Evolutionary conservation across 2,113 vertebrate genomes (phyloP).

Genomic region (Stegastes partitus): DNA sequence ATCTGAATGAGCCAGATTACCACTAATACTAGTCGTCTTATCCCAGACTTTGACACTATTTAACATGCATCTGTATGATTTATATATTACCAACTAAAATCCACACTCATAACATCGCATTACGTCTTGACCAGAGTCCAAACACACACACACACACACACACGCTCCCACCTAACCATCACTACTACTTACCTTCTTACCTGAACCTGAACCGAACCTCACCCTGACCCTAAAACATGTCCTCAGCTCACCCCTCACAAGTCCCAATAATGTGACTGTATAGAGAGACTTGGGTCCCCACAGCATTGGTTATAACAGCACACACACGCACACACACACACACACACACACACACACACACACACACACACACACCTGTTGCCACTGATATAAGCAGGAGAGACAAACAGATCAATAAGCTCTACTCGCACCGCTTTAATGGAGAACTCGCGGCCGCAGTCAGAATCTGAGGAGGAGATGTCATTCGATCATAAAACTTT

Average conservation of each 20-base stretch:
- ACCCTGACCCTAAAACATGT: too few relatives aligned
- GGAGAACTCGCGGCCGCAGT: conserved; percentile 28
- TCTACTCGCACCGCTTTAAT: conserved; percentile 31
- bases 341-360: conserved; percentile 24
- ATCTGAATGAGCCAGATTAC: too few relatives aligned
- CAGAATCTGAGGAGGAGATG: conserved; percentile 28
- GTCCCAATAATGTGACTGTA: too few relatives aligned
- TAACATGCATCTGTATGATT: background rate
- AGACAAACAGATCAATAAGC: conserved; percentile 67
- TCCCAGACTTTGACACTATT: too few relatives aligned
- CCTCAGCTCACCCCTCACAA: too few relatives aligned
- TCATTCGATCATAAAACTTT: conserved; percentile 39
- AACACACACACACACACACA: background rate
- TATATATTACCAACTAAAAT: background rate
- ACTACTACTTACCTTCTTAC: too few relatives aligned
- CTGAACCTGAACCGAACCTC: too few relatives aligned
- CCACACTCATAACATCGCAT: background rate
- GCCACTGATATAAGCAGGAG: conserved; percentile 44
- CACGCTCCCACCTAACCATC: too few relatives aligned
- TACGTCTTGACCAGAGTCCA: conserved; percentile 15
- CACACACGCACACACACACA: conserved; percentile 9
- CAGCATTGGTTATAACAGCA: background rate
- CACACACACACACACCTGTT: conserved; percentile 23
- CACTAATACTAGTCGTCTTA: too few relatives aligned
- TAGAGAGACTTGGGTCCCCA: too few relatives aligned